These are phyloP conservation scores for Psittacus erithacus DNA, from an alignment of 2,113 vertebrate genomes.

Conservation along the genomic window DNA sequence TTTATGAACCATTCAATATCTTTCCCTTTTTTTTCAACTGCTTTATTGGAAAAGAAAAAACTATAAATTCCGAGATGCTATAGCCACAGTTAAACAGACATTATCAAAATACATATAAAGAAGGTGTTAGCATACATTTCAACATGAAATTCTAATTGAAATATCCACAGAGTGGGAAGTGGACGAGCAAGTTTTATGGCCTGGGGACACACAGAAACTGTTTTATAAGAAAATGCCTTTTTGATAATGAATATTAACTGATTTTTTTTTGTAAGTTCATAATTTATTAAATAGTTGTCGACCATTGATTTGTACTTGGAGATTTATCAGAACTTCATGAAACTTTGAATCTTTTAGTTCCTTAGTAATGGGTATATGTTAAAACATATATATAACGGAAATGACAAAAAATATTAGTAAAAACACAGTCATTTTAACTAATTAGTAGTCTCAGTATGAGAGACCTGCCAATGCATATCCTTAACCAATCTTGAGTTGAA, in stretches of 20 bases:
- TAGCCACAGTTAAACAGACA: constrained; percentile 23
- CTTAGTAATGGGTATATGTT: constrained; percentile 19
- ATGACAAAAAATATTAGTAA: constrained; percentile 25
- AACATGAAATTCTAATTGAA: constrained; percentile 65
- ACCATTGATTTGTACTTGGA: constrained; percentile 57
- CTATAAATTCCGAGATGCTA: constrained; percentile 8
- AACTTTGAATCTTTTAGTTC: constrained; percentile 57
- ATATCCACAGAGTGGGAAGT: constrained; percentile 13
- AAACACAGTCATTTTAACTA: not conserved
- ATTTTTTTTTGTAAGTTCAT: constrained; percentile 39
- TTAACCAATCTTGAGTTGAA: constrained; percentile 13
- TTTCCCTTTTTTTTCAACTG: not conserved
- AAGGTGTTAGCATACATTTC: constrained; percentile 20
- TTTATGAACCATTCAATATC: constrained; percentile 65
- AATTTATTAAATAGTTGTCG: constrained; percentile 66
- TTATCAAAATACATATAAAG: constrained; percentile 55
- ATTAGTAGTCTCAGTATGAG: constrained; percentile 18
- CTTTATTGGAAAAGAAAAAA: constrained; percentile 45
- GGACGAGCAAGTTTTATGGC: constrained; percentile 27
- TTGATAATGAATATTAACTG: constrained; percentile 56
- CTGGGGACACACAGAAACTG: constrained; percentile 27
- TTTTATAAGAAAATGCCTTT: constrained; percentile 54
- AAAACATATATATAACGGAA: constrained; percentile 33
- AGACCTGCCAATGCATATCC: not conserved
- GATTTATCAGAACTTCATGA: constrained; percentile 59